Evolutionary conservation across 2,797 vertebrate species (phyloP), one percentile per base, ranked within the genome.

Genomic region (Rhynchotus rufescens): DNA sequence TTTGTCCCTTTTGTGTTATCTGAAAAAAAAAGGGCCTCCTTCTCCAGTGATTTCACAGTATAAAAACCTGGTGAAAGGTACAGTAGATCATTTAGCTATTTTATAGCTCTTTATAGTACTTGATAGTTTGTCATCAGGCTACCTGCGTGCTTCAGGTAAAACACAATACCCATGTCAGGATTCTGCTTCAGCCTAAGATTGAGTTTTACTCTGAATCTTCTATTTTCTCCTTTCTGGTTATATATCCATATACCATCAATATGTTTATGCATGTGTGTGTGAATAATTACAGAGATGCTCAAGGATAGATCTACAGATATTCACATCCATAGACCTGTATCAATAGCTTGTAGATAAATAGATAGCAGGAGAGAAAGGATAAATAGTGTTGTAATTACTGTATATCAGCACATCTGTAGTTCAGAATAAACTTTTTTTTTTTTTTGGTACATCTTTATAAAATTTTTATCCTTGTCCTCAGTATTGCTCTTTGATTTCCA

Each of bases 371-470:
- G 19, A 52, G 17, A 56, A 68, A 81, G 64, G 6, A 2, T 3
- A 44, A 36, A 83, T 1, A 6, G 1, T 26, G 4, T 4, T 38
- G 7, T 56, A 56, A 20, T 20, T n/a, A n/a, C 17, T 22, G 7
- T 11, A 9, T 25, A 17, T 6, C 2, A 10, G 44, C 4, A 28
- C 2, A 34, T 7, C 3, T 26, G 9, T 12, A 0, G 0, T 1
- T 60, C n/a, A 65, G 54, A n/a, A 20, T n/a, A 56, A 56, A 13
- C 5, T 42, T 6, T 25, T 3, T 54, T 54, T 5, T 12, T 3
- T 47, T 54, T 5, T 15, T 2, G 4, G 12, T 3, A 17, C 1
- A 10, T 52, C 4, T 22, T 59, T 69, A 23, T 17, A 15, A 32
- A 25, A 52, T 65, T 5, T 3, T 44, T 9, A 0, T 5, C 0